phyloP scores from a whole-genome alignment of 2,797 vertebrate genomes.

The Pseudochromis fuscus region DNA sequence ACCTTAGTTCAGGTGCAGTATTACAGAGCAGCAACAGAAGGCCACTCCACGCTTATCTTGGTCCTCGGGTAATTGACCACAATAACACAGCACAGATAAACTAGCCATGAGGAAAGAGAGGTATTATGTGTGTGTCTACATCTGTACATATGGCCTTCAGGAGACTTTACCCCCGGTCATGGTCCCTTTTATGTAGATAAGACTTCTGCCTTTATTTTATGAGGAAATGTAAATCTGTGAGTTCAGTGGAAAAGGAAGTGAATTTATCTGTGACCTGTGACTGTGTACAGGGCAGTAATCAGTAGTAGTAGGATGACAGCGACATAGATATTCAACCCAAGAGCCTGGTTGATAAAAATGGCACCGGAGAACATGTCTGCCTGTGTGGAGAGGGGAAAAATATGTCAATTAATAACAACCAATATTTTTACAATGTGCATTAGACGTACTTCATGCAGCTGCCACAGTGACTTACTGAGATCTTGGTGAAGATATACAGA shows the following conservation, averaged over 20 bases:
- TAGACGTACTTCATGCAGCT: neutral
- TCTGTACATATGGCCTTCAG: conserved; percentile 18
- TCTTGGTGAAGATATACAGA: conserved; percentile 92
- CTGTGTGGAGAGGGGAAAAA: conserved; percentile 72
- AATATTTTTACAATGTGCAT: neutral
- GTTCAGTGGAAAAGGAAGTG: conserved; percentile 7
- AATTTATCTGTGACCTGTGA: conserved; percentile 86
- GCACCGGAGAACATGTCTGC: conserved; percentile 97
- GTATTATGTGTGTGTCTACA: neutral
- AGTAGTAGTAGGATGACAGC: conserved; percentile 88
- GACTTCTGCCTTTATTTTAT: conserved; percentile 20
- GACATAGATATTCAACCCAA: conserved; percentile 92
- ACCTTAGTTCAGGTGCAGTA: conserved; percentile 34
- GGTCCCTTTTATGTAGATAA: conserved; percentile 50
- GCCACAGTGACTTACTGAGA: conserved; percentile 89
- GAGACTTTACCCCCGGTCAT: conserved; percentile 71
- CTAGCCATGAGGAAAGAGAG: neutral
- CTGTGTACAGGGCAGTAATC: conserved; percentile 93
- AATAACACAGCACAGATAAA: conserved; percentile 63
- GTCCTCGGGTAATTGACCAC: conserved; percentile 65
- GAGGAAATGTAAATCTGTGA: conserved; percentile 3
- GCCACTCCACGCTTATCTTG: conserved; percentile 67
- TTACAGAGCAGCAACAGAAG: conserved; percentile 56
- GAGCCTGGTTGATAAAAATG: conserved; percentile 93
- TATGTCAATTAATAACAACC: neutral